Evolutionary conservation across 2,797 vertebrate genomes (phyloP).

Genomic region (Tarsius wallacei): DNA sequence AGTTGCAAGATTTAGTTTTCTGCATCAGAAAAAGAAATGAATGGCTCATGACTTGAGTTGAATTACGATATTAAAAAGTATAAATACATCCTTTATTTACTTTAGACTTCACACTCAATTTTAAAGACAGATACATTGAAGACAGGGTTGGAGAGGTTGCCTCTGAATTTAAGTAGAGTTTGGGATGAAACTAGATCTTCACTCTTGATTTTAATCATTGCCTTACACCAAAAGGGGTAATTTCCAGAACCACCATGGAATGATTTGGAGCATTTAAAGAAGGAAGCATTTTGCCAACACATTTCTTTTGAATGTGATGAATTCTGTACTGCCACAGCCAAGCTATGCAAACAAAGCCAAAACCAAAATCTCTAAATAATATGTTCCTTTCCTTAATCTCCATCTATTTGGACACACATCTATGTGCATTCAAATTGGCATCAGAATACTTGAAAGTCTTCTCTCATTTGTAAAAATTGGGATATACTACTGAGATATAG

Average conservation of each 20-base stretch:
- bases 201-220: not conserved
- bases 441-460: not conserved
- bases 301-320: not conserved
- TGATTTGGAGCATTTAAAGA: slow-evolving; percentile 27
- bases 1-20: not conserved
- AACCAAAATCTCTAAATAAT: slow-evolving; percentile 54
- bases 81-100: not conserved
- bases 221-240: not conserved
- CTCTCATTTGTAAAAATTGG: not conserved
- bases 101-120: not conserved
- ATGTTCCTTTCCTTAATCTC: not conserved
- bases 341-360: slow-evolving; percentile 22
- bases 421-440: not conserved
- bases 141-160: rapidly evolving
- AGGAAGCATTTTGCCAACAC: slow-evolving; percentile 12
- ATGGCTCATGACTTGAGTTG: not conserved
- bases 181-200: not conserved
- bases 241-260: slow-evolving; percentile 1
- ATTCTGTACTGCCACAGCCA: not conserved
- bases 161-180: not conserved
- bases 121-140: not conserved
- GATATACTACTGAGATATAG: too few species aligned
- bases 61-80: not conserved
- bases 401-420: not conserved
- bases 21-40: not conserved